Percentiles rank a stretch among this genome's conserved stretches.
phyloP scores from a whole-genome alignment of 2,888 invertebrate genomes.

The Drosophila cracens region DNA sequence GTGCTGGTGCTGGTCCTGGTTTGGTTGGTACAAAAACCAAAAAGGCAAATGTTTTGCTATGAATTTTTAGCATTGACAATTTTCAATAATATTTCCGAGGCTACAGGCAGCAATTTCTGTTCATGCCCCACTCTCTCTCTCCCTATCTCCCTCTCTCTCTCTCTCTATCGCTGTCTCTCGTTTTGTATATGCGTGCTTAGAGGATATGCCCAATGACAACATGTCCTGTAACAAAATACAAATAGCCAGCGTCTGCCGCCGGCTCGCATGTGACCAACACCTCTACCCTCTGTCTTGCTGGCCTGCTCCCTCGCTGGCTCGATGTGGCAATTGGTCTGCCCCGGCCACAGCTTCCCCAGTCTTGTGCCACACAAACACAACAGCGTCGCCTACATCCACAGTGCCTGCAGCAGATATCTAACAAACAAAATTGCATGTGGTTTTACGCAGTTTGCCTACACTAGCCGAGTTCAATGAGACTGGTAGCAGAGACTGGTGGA shows the following conservation, averaged over 20 bases:
- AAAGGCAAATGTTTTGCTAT: conserved; percentile 51
- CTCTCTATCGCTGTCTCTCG: not conserved
- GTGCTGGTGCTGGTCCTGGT: not conserved
- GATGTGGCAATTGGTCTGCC: conserved; percentile 21
- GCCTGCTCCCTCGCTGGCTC: not conserved
- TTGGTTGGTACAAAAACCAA: conserved; percentile 10
- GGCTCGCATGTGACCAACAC: conserved; percentile 57
- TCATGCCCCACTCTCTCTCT: not conserved
- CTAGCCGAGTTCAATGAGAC: conserved; percentile 20
- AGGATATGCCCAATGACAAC: conserved; percentile 68
- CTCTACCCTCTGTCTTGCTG: conserved; percentile 15
- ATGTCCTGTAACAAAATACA: conserved; percentile 73
- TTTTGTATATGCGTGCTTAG: conserved; percentile 20
- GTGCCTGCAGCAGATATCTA: conserved; percentile 39
- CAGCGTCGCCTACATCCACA: conserved; percentile 29
- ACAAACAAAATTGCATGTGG: conserved; percentile 71
- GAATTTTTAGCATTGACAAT: conserved; percentile 65
- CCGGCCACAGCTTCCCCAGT: conserved; percentile 7
- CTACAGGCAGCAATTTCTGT: conserved; percentile 25
- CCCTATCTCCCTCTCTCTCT: not conserved
- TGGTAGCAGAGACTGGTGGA: not conserved
- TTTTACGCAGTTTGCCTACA: conserved; percentile 60
- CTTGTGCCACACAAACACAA: conserved; percentile 14
- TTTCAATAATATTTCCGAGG: conserved; percentile 65
- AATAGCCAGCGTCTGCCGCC: conserved; percentile 48